phyloP scores from a whole-genome alignment of 2,797 vertebrate genomes.

The Spheniscus humboldti region DNA sequence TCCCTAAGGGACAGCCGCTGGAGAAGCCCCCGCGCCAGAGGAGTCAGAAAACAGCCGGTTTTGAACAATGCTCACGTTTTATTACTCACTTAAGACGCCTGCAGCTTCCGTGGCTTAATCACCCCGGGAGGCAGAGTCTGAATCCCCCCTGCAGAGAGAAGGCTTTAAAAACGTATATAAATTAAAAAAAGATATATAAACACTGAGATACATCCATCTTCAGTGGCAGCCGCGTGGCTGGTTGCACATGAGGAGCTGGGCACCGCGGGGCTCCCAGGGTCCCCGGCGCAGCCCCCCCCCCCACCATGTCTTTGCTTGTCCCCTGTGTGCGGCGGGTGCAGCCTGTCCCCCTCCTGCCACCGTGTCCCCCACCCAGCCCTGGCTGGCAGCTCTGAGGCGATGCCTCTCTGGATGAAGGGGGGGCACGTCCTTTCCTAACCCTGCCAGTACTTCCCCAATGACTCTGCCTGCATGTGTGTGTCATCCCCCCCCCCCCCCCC shows the following conservation, averaged over 20 bases:
- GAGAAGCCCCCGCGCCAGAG: background rate
- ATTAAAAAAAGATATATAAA: too few relatives aligned
- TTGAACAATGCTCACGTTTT: background rate
- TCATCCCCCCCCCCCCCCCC: too few relatives aligned
- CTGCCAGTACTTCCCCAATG: too few relatives aligned
- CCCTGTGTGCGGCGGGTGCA: background rate
- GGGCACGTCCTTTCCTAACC: too few relatives aligned
- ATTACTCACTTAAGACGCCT: background rate
- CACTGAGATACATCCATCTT: too few relatives aligned
- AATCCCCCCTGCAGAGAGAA: background rate
- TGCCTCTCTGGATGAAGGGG: background rate
- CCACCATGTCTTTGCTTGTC: background rate
- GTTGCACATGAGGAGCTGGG: background rate
- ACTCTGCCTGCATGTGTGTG: too few relatives aligned
- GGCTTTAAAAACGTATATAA: background rate
- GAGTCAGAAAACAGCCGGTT: background rate
- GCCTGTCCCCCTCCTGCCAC: background rate
- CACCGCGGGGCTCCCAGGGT: background rate
- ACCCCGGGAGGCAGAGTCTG: background rate
- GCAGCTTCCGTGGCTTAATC: background rate
- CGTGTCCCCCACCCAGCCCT: background rate
- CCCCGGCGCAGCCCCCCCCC: background rate
- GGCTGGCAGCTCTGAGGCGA: background rate
- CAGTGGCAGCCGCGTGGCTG: background rate
- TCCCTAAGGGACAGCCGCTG: background rate